Conservation (phyloP, 2,888 invertebrate species). For the Epistrophe eligans region DNA sequence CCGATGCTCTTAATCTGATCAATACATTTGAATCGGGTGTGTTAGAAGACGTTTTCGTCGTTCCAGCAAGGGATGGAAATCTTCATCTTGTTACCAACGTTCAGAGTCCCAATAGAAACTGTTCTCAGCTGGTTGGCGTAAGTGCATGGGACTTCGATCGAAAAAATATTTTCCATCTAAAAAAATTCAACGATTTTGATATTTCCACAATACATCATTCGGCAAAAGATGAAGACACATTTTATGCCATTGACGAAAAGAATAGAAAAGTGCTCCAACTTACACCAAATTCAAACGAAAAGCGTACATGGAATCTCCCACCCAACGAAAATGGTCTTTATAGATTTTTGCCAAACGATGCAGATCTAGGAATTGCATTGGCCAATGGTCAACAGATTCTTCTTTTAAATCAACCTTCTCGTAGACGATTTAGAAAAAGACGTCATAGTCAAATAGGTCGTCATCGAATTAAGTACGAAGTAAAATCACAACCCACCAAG, state of each 20-base stretch:
- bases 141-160: conserved; percentile 79
- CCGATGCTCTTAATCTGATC: conserved; percentile 78
- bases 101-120: conserved; percentile 76
- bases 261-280: conserved; percentile 78
- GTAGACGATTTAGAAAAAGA: conserved; percentile 16
- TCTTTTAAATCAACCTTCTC: conserved; percentile 53
- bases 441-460: conserved; percentile 41
- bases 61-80: conserved; percentile 78
- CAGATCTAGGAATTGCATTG: conserved; percentile 80
- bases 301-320: conserved; percentile 75
- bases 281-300: conserved; percentile 79
- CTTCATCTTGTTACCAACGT: conserved; percentile 81
- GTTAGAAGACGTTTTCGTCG: conserved; percentile 83
- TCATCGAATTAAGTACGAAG: conserved; percentile 1
- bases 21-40: conserved; percentile 83
- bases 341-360: conserved; percentile 77
- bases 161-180: conserved; percentile 58
- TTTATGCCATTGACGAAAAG: conserved; percentile 80
- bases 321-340: conserved; percentile 59
- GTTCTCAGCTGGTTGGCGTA: conserved; percentile 77
- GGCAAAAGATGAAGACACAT: conserved; percentile 79
- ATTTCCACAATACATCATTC: conserved; percentile 73
- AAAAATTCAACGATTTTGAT: conserved; percentile 76
- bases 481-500: neutral
- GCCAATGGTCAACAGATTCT: conserved; percentile 81